Evolutionary conservation across 92 coral and sea anemone species (phyloP).

Genomic region (Metridium senile): DNA sequence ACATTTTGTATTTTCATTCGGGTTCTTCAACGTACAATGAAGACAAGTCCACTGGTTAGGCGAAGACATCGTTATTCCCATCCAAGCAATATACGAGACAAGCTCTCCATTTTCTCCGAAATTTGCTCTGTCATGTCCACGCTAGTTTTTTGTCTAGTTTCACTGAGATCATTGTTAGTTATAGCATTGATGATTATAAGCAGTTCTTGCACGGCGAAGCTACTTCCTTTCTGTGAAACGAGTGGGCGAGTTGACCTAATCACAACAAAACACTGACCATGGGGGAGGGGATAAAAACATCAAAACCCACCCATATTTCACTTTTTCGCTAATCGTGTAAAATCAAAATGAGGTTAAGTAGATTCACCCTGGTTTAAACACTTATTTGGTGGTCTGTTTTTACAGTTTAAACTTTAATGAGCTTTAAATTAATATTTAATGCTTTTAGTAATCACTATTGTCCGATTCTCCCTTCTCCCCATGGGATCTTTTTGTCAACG

Average conservation of each 20-base stretch:
- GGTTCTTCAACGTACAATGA: slow-evolving; percentile 69
- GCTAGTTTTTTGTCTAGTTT: not conserved
- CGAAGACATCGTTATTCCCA: slow-evolving; percentile 55
- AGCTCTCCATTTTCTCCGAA: not conserved
- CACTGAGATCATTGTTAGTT: slow-evolving; percentile 30
- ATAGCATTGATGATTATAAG: slow-evolving; percentile 15
- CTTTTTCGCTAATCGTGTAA: not conserved
- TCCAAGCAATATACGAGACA: not conserved
- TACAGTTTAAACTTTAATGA: slow-evolving; percentile 1
- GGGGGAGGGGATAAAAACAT: not conserved
- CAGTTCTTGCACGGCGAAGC: not conserved
- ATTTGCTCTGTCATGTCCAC: not conserved
- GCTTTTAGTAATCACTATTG: not conserved
- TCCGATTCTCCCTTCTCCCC: not conserved
- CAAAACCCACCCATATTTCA: not conserved
- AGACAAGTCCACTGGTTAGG: slow-evolving; percentile 73
- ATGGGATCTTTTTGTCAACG: not conserved
- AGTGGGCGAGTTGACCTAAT: not conserved
- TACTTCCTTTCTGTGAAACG: slow-evolving; percentile 2
- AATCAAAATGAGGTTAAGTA: not conserved
- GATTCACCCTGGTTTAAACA: not conserved
- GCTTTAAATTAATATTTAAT: slow-evolving; percentile 24
- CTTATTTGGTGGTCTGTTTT: not conserved
- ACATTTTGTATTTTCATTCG: slow-evolving; percentile 46
- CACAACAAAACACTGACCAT: slow-evolving; percentile 1